Evolutionary conservation across 2,113 vertebrate genomes (phyloP).

Genomic region (Aldabrachelys gigantea): DNA sequence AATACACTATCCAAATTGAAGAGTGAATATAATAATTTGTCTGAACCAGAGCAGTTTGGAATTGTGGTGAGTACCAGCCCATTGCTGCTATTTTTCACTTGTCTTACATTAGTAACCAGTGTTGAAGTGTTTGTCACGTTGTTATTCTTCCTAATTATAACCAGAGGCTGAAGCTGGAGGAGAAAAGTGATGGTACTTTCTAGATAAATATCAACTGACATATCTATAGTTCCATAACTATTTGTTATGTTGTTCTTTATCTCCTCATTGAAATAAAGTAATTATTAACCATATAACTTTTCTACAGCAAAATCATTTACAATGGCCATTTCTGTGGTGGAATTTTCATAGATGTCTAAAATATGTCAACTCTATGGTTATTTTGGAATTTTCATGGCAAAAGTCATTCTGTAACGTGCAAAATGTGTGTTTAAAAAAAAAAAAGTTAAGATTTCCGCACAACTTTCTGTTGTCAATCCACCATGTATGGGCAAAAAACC

Average conservation of each 20-base stretch:
- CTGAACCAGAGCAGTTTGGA: constrained; percentile 96
- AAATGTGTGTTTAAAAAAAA: not conserved
- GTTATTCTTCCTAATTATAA: not conserved
- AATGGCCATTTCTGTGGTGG: not conserved
- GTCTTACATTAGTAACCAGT: not conserved
- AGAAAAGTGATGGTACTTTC: constrained; percentile 40
- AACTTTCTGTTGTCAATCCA: not conserved
- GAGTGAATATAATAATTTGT: constrained; percentile 87
- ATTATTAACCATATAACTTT: not conserved
- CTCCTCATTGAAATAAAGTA: not conserved
- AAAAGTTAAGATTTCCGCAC: not conserved
- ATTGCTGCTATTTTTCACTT: not conserved
- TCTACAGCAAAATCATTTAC: not conserved
- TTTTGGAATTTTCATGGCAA: not conserved
- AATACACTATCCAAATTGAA: constrained; percentile 87
- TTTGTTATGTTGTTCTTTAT: not conserved
- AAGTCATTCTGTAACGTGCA: not conserved
- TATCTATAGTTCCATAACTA: not conserved
- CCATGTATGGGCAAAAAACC: not conserved
- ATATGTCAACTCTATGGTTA: not conserved
- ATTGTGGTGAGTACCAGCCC: constrained; percentile 88
- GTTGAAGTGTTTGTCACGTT: not conserved
- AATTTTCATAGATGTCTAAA: not conserved
- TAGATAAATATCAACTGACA: not conserved
- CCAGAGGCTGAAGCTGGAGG: not conserved